These are phyloP conservation scores for Philopotamus ludificatus DNA, from an alignment of 1,140 invertebrate species.

Conservation along the genomic window DNA sequence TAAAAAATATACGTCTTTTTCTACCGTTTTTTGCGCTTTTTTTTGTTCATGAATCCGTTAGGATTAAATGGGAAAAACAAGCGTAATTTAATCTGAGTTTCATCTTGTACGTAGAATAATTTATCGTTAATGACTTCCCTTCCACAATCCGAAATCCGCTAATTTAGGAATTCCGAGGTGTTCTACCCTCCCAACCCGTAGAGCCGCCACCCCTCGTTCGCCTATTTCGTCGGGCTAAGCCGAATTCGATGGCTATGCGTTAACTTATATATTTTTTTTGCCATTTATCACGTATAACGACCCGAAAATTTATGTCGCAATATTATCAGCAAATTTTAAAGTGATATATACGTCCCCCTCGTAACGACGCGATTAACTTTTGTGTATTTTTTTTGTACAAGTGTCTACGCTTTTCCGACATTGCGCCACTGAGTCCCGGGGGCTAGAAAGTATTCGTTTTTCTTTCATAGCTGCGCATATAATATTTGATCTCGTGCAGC, in stretches of 20 bases:
- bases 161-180: conserved; percentile 17
- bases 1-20: background rate
- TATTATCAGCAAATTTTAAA: too few relatives aligned
- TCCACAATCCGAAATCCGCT: conserved; percentile 9
- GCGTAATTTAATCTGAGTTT: conserved; percentile 24
- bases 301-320: too few relatives aligned
- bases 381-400: too few relatives aligned
- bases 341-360: too few relatives aligned
- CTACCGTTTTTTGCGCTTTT: background rate
- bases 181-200: background rate
- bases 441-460: background rate
- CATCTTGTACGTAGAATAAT: conserved; percentile 34
- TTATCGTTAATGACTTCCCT: conserved; percentile 35
- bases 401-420: too few relatives aligned
- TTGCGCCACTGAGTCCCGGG: too few relatives aligned
- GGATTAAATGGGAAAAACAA: conserved; percentile 27
- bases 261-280: background rate
- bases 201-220: background rate
- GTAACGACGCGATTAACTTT: too few relatives aligned
- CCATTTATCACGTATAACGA: background rate
- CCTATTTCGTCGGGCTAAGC: background rate
- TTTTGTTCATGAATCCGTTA: background rate
- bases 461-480: background rate
- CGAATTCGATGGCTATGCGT: background rate
- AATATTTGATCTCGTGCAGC: conserved; percentile 7